These are phyloP conservation scores for Nansenia antarctica DNA, from an alignment of 2,113 vertebrate species.

Conservation along the genomic window DNA sequence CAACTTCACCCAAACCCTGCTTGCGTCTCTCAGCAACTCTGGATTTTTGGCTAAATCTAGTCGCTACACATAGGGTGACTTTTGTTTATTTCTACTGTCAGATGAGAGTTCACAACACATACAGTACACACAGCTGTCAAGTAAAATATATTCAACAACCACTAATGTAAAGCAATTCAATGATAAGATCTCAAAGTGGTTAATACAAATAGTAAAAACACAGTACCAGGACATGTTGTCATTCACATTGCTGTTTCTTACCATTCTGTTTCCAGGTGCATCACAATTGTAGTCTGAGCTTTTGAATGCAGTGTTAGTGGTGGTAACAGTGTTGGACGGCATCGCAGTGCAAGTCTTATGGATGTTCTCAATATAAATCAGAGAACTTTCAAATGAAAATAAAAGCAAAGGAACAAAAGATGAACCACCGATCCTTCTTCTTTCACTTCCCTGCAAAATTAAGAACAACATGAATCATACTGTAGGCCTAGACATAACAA, in stretches of 20 bases:
- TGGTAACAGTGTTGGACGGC: conserved; percentile 82
- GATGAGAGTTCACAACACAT: too few species aligned
- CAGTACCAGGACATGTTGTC: background rate
- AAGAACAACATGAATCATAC: conserved; percentile 6
- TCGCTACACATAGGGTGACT: too few species aligned
- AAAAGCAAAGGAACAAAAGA: conserved; percentile 43
- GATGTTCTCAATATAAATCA: conserved; percentile 28
- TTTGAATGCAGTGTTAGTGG: conserved; percentile 62
- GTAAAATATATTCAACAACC: too few species aligned
- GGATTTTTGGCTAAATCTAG: too few species aligned
- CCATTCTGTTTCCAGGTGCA: conserved; percentile 71
- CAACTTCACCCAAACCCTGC: too few species aligned
- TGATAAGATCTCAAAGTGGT: background rate
- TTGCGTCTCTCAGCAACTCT: too few species aligned
- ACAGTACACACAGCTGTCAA: too few species aligned
- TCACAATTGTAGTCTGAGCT: conserved; percentile 59
- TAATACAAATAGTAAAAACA: background rate
- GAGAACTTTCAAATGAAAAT: conserved; percentile 27
- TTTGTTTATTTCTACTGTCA: too few species aligned
- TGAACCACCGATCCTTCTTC: conserved; percentile 62
- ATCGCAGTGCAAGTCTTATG: conserved; percentile 59
- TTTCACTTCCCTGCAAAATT: conserved; percentile 58
- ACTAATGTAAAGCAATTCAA: background rate
- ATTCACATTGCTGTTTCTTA: conserved; percentile 50
- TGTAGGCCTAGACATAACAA: background rate